Base-by-base conservation (phyloP, 2,888 invertebrate genomes). In the Drosophila atripex region DNA sequence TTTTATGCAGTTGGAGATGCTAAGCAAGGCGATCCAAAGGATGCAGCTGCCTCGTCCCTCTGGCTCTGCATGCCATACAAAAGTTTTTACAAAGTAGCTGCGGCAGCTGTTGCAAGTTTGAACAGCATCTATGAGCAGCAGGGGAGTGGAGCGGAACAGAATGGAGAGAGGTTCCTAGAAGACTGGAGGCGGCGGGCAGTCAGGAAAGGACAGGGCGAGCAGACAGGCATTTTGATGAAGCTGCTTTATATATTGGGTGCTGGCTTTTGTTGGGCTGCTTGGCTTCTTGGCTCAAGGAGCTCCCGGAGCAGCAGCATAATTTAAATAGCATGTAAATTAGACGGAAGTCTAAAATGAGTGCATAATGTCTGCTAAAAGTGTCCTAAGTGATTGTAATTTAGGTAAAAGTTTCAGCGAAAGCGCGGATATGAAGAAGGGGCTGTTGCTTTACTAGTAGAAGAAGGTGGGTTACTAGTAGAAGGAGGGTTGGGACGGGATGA, bases 321-420 rank as follows among this genome's bases (percentile, higher is more conserved):
- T 84, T 84, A 88, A 84, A 88, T 86, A 84, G 86, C 84, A 88
- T 85, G 84, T 86, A 85, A 85, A 85, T 85, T 85, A 88, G 84
- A 88, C 84, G 88, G 80, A 85, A 85, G 88, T 80, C 84, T 86
- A 80, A 88, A 84, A 84, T 75, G 84, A 86, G 80, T 84, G 80
- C 88, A 84, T 86, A 84, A 88, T 88, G 86, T 76, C 88, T 85
- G 66, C 76, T 88, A 79, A 84, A 86, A 84, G 75, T 83, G 84
- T 73, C 83, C 75, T 88, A 84, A 84, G 88, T 88, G 88, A 86
- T 84, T 84, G 84, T 84, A 85, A 85, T 85, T 88, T 86, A 80
- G 80, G 75, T 80, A 71, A 76, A 83, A 88, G 60, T 80, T 86
- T 0, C 63, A 28, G 43, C 25, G 28, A 54, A 41, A 30, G 46